Base-by-base conservation (phyloP, 2,113 vertebrate species). In the Nibea coibor region DNA sequence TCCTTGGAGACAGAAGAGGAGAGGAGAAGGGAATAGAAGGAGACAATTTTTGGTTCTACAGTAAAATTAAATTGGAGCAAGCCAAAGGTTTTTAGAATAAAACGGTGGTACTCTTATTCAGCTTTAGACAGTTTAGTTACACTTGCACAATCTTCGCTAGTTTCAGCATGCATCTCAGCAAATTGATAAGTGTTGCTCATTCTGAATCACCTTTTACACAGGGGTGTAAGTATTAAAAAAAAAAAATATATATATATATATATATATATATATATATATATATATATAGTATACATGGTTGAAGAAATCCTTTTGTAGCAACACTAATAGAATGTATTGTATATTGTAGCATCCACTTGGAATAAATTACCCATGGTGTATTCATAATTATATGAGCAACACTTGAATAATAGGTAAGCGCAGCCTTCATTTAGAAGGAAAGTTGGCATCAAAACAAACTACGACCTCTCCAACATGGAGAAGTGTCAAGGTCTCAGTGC, bases 1-100 rank as follows among this genome's bases (percentile, higher is more conserved):
- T 78, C 68, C 47, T 42, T 56, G 59, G 47, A 64, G 28, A 62
- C 45, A 39, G n/a, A 56, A 48, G 22, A 35, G 15, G 7, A 66
- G n/a, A 64, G 20, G 17, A 6, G 8, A 26, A 5, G 5, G 42
- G n/a, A 62, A 20, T 5, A 14, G 19, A 57, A 19, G 8, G 42
- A 9, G 2, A 10, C 20, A 20, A 15, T 56, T 63, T 63, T 72
- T 73, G 26, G 7, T 54, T 59, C 45, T 50, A 16, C 20, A 19
- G 43, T 50, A 43, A 2, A 39, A 51, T 45, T 4, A 62, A 59
- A 26, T 43, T 63, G 22, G 79, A 53, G 48, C 22, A 72, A 72
- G 24, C 14, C 56, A 57, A 20, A 51, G 10, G 2, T 53, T 57
- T 73, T 66, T 11, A 63, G 47, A 58, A 35, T 64, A 20, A 31